Conservation (phyloP, 2,797 vertebrate species). For the Spinibarbus caldwelli region DNA sequence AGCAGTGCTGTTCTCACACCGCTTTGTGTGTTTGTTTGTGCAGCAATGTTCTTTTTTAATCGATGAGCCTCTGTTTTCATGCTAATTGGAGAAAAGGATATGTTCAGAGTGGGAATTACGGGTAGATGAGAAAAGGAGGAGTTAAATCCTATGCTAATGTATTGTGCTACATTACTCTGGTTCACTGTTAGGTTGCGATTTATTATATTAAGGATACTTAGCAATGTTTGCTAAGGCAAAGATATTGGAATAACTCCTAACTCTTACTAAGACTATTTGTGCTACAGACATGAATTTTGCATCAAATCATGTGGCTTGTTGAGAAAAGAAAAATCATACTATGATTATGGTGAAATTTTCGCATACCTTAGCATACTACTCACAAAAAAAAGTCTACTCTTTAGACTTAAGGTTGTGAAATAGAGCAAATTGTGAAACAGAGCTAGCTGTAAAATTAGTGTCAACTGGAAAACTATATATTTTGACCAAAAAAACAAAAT, state of each 20-base stretch:
- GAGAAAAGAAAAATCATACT: not conserved
- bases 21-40: constrained; percentile 57
- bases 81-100: constrained; percentile 60
- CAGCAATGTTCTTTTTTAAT: constrained; percentile 45
- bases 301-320: not conserved
- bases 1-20: constrained; percentile 61
- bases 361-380: not conserved
- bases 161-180: constrained; percentile 39
- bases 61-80: constrained; percentile 54
- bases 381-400: too few species aligned
- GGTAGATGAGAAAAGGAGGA: constrained; percentile 71
- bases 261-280: not conserved
- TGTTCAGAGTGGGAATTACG: constrained; percentile 53
- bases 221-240: not conserved
- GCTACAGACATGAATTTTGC: not conserved
- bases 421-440: too few species aligned
- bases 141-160: constrained; percentile 73
- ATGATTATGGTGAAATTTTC: not conserved
- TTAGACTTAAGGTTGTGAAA: too few species aligned
- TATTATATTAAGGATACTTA: not conserved
- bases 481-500: too few species aligned
- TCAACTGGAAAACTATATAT: too few species aligned
- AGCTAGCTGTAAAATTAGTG: too few species aligned
- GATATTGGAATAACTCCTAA: not conserved
- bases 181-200: not conserved